Base-by-base conservation (phyloP, 1,140 invertebrate species). In the Sitobion miscanthi region DNA sequence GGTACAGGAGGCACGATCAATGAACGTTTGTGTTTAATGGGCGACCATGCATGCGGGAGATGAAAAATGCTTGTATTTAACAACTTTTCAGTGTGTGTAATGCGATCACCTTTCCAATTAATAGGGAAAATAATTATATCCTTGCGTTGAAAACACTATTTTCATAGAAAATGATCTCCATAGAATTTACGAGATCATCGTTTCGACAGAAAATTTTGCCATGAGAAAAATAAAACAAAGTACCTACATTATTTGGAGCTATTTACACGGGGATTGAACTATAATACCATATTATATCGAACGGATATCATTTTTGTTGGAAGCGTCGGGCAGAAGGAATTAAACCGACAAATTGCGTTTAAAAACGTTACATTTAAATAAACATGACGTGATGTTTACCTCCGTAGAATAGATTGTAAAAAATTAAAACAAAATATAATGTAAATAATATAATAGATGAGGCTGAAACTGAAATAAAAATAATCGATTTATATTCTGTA, bases 51-150 rank as follows among this genome's bases (percentile, higher is more conserved):
- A 54, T 54, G 25, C 14, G 42, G n/a, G 7, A 35, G 30, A 52
- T 49, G 86, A 88, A 88, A 52, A 88, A 88, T 52, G 9, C 20
- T 57, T 23, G 49, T 89, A 57, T 89, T 89, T 57, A 89, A 89
- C 30, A 23, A 49, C 47, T 35, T 0, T 0, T 25, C 20, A 21
- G 38, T 11, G 38, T 85, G 21, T 38, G 38, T 42, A 42, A 42
- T 21, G 38, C 30, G n/a, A 69, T 57, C 35, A 38, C 21, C n/a
- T 7, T 82, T 82, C 35, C 35, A 23, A 83, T 38, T 83, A 38
- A 38, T 83, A 38, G 77, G n/a, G 23, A 35, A 77, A 77, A n/a
- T 77, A n/a, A 77, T 77, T 54, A 21, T 54, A 20, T 23, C 20
- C 20, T 69, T 30, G 30, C 62, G 7, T n/a, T 69, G 23, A 30